phyloP scores from a whole-genome alignment of 2,797 vertebrate genomes.

The Notolepis coatsorum region DNA sequence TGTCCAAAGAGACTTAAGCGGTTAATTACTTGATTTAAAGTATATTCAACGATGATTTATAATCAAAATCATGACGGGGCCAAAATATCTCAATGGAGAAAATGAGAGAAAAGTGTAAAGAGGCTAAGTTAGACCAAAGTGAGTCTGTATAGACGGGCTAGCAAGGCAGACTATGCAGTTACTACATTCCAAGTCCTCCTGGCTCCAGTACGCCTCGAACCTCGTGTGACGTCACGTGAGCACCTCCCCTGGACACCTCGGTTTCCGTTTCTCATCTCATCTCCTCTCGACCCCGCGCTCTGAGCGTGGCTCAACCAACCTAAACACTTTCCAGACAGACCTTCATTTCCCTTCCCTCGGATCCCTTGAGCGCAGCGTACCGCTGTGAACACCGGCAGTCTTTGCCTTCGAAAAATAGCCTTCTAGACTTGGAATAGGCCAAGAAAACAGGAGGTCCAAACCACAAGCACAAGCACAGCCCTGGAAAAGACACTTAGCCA shows the following conservation, averaged over 20 bases:
- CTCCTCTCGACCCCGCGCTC: conserved; percentile 27
- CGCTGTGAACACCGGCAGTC: conserved; percentile 27
- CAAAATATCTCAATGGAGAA: conserved; percentile 17
- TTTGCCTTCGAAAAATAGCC: conserved; percentile 38
- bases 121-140: conserved; percentile 12
- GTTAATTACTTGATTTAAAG: background rate
- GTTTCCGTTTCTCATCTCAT: conserved; percentile 24
- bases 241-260: conserved; percentile 5
- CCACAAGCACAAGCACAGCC: conserved; percentile 30
- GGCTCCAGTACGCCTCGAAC: conserved; percentile 11
- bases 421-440: conserved; percentile 8
- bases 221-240: conserved; percentile 19
- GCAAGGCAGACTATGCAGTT: background rate
- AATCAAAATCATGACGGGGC: conserved; percentile 13
- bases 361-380: conserved; percentile 43
- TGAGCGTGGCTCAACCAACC: too few relatives aligned
- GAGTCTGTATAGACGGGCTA: background rate
- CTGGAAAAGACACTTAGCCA: conserved; percentile 9
- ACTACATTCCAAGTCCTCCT: too few relatives aligned
- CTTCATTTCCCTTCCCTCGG: conserved; percentile 19
- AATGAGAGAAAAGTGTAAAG: conserved; percentile 9
- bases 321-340: conserved; percentile 23
- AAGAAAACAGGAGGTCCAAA: conserved; percentile 23
- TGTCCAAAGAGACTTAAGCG: background rate
- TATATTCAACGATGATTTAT: background rate